Conservation (phyloP, 2,888 invertebrate genomes). For the Caenorhabditis sp. region DNA sequence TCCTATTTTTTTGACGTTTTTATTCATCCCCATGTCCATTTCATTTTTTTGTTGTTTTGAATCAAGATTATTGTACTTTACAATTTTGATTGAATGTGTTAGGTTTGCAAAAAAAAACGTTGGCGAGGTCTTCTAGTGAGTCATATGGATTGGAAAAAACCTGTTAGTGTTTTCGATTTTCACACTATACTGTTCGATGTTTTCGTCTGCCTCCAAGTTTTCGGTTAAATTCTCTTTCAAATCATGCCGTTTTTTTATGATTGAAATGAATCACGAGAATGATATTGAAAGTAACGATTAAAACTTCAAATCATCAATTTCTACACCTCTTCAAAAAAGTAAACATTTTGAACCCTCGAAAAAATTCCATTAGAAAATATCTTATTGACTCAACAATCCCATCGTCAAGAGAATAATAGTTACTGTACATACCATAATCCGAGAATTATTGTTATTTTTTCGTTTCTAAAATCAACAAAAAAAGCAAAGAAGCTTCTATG, state of each 20-base stretch:
- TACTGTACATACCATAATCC: neutral
- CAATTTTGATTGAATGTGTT: conserved; percentile 13
- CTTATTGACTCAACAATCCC: too few species aligned
- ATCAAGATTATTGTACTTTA: neutral
- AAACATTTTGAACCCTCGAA: too few species aligned
- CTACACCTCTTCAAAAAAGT: neutral
- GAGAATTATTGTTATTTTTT: neutral
- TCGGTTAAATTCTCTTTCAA: too few species aligned
- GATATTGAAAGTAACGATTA: neutral
- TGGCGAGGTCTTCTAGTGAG: too few species aligned
- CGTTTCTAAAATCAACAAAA: conserved; percentile 18
- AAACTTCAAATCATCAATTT: neutral
- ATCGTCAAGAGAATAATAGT: neutral
- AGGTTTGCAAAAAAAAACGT: neutral
- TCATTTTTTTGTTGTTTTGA: neutral
- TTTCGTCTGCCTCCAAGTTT: too few species aligned
- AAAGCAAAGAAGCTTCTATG: conserved; percentile 13
- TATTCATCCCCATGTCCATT: conserved; percentile 8
- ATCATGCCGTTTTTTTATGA: too few species aligned
- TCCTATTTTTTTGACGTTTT: conserved; percentile 8
- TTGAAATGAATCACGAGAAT: neutral
- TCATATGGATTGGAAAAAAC: too few species aligned
- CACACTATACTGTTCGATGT: too few species aligned
- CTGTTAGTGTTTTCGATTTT: too few species aligned
- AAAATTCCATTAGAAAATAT: too few species aligned